phyloP scores from a whole-genome alignment of 2,797 vertebrate genomes.

The Monodelphis domestica region DNA sequence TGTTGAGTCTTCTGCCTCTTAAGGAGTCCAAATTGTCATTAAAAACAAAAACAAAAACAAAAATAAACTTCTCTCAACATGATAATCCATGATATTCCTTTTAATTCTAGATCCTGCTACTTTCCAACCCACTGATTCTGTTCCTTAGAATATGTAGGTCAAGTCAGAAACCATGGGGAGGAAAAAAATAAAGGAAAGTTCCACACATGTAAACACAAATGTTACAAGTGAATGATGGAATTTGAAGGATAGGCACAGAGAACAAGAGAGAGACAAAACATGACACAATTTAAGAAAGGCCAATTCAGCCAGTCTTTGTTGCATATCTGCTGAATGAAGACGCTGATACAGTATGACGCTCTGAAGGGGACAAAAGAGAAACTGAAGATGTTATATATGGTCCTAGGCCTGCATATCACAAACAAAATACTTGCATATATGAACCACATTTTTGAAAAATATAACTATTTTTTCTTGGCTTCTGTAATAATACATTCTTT shows the following conservation, averaged over 20 bases:
- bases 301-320: neutral
- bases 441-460: conserved; percentile 3
- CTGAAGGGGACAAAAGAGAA: neutral
- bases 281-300: neutral
- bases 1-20: neutral
- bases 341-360: neutral
- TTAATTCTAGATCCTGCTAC: neutral
- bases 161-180: neutral
- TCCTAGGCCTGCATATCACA: neutral
- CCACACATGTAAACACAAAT: neutral
- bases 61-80: neutral
- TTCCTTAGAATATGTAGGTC: neutral
- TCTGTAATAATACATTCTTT: neutral
- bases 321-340: neutral
- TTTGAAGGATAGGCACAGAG: neutral
- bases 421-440: neutral
- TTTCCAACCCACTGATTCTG: neutral
- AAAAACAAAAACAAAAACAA: too few species aligned
- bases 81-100: neutral
- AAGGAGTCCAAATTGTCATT: neutral
- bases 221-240: neutral
- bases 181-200: neutral
- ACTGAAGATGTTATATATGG: neutral
- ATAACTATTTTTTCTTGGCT: neutral
- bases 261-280: neutral